Evolutionary conservation across 2,797 vertebrate species (phyloP), one percentile per base, ranked within the genome.

Genomic region (Sebastes vulpes): DNA sequence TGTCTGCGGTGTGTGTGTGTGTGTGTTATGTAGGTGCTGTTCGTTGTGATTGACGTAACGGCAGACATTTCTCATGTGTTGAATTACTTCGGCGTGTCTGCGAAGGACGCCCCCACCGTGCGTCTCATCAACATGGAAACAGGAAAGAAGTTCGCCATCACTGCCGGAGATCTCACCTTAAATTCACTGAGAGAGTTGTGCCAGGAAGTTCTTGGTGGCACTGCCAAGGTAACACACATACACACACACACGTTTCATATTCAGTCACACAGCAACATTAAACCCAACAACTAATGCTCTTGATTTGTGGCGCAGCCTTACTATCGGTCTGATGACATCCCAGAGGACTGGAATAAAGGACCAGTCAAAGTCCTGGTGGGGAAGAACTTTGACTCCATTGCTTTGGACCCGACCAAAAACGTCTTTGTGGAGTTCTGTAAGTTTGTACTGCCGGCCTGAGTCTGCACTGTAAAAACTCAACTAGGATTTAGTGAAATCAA

Each of bases 381-480:
- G 76, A 97, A 98, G 93, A 99, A 98, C 82, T 99, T 99, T 0
- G 95, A 97, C 29, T 92, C 97, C 38, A 96, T 99, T 16, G 97
- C 95, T 1, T 97, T 97, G 0, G 97, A 99, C 1, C 95, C 96
- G 57, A 96, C 95, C 74, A 99, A 98, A 93, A 98, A 97, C 0
- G 98, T 99, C 58, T 98, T 99, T 53, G 95, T 99, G 56, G 97
- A 98, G 90, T 99, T 99, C 92, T 98, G 98, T 98, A 94, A 98
- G 98, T 93, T 7, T 56, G 6, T 35, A 31, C 61, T 29, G 2
- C 23, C 12, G 9, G 23, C 14, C 5, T 63, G 50, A 74, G 35
- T 67, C 10, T 31, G 48, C 3, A 21, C 21, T 69, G 32, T 52
- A 23, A 71, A 70, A 57, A 11, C 50, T 21, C 1, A 25, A 63